These are phyloP conservation scores for Phenganax subtilis DNA, from an alignment of 92 coral and sea anemone species.

Conservation along the genomic window DNA sequence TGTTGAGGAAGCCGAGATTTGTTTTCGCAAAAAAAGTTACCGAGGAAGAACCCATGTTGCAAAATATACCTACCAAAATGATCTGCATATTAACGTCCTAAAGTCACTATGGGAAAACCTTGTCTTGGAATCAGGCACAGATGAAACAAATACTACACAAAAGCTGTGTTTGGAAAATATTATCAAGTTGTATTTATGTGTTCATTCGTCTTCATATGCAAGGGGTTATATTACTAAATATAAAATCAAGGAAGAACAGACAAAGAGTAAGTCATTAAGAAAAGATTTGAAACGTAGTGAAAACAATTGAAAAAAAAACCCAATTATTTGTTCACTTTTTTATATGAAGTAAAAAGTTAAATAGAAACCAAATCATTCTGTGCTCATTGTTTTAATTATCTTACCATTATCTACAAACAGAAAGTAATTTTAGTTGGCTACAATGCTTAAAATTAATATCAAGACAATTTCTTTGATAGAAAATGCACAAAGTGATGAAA, in stretches of 20 bases:
- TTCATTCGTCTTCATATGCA: background rate
- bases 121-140: background rate
- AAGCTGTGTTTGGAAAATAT: conserved; percentile 2
- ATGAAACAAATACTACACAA: background rate
- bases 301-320: background rate
- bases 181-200: background rate
- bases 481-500: too few species aligned
- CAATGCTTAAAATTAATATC: too few species aligned
- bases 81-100: background rate
- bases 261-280: background rate
- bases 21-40: background rate
- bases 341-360: too few species aligned
- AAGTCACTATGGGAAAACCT: background rate
- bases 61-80: background rate
- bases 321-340: too few species aligned
- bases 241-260: background rate
- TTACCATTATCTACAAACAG: too few species aligned
- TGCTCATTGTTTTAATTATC: too few species aligned
- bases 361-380: too few species aligned
- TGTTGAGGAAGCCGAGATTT: conserved; percentile 4
- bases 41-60: background rate
- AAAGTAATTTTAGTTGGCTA: too few species aligned
- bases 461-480: too few species aligned
- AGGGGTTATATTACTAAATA: conserved; percentile 1
- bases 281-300: background rate